Conservation (phyloP, 1,140 invertebrate species). For the Hesperophylax magnus region DNA sequence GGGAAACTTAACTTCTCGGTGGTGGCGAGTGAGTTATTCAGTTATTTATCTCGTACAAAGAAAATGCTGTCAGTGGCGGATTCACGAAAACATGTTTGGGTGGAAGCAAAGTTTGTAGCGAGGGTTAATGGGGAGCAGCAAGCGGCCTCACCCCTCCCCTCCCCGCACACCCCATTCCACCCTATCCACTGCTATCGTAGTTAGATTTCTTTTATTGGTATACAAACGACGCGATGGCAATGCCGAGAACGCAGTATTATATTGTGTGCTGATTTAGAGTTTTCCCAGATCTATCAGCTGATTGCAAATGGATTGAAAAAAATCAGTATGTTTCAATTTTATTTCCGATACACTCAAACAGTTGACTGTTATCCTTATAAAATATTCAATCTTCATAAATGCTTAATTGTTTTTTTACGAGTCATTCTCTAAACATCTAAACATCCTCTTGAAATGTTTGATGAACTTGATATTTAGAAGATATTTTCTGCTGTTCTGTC, state of each 20-base stretch:
- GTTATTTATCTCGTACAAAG: slow-evolving; percentile 57
- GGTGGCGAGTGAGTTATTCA: slow-evolving; percentile 57
- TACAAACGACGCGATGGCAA: slow-evolving; percentile 9
- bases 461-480: too few relatives aligned
- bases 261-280: slow-evolving; percentile 21
- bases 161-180: neutral
- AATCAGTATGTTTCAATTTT: too few relatives aligned
- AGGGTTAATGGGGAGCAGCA: neutral
- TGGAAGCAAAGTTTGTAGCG: slow-evolving; percentile 38
- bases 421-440: too few relatives aligned
- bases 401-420: too few relatives aligned
- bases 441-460: too few relatives aligned
- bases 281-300: neutral
- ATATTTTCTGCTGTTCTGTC: too few relatives aligned
- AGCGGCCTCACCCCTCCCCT: neutral
- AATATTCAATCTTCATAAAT: too few relatives aligned
- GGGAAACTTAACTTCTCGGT: slow-evolving; percentile 44
- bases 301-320: too few relatives aligned
- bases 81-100: slow-evolving; percentile 53
- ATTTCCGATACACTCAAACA: too few relatives aligned
- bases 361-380: too few relatives aligned
- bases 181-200: neutral
- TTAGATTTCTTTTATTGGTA: slow-evolving; percentile 20
- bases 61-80: slow-evolving; percentile 56
- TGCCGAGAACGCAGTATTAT: neutral